These are phyloP conservation scores for Harpalus rufipes DNA, from an alignment of 2,888 invertebrate species.

Conservation along the genomic window DNA sequence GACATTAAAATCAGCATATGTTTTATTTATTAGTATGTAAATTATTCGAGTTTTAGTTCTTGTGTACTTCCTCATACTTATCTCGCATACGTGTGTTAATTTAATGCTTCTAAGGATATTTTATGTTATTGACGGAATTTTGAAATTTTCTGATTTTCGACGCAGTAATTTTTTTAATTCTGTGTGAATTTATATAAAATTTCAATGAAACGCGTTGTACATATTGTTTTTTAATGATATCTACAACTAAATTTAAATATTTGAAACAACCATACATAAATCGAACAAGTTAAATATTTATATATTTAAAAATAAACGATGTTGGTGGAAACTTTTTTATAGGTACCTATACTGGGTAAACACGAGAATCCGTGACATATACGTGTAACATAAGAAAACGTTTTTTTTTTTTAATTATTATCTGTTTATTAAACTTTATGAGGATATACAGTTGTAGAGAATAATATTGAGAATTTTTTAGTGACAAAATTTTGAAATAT, in stretches of 20 bases:
- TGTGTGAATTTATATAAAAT: background rate
- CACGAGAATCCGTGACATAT: too few relatives aligned
- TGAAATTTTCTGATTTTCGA: conserved; percentile 14
- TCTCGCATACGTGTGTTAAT: conserved; percentile 43
- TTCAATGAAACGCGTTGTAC: background rate
- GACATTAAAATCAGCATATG: conserved; percentile 40
- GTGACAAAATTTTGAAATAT: too few relatives aligned
- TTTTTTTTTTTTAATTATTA: too few relatives aligned
- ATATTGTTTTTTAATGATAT: background rate
- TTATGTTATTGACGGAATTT: conserved; percentile 21
- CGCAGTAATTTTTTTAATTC: background rate
- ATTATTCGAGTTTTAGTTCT: conserved; percentile 46
- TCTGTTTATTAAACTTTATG: too few relatives aligned
- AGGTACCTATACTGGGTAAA: too few relatives aligned
- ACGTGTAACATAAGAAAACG: too few relatives aligned
- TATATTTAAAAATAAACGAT: background rate
- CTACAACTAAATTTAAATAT: background rate
- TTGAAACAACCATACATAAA: background rate
- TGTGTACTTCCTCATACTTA: conserved; percentile 51
- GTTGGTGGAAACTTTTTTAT: background rate
- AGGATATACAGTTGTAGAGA: too few relatives aligned
- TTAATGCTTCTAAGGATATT: conserved; percentile 33
- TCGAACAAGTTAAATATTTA: background rate
- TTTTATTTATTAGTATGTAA: conserved; percentile 61
- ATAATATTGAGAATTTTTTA: too few relatives aligned